Conservation (phyloP, 2,888 invertebrate genomes). For the Nycteola revayana region DNA sequence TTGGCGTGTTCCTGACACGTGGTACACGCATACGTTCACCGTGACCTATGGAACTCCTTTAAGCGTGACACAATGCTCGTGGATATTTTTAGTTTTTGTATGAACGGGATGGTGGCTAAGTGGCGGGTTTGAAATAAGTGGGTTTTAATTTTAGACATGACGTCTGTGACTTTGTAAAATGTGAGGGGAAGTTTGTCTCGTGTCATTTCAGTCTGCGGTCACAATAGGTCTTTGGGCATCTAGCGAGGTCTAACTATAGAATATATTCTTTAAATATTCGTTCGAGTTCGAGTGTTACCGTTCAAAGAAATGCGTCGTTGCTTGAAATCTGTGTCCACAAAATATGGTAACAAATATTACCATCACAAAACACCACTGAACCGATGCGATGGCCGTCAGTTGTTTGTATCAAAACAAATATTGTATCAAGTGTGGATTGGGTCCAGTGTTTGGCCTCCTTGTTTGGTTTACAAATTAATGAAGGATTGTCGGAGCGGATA, state of each 20-base stretch:
- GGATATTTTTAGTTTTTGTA: slow-evolving; percentile 80
- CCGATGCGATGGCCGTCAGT: slow-evolving; percentile 74
- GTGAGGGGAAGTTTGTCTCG: slow-evolving; percentile 75
- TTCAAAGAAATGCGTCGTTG: slow-evolving; percentile 37
- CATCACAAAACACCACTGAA: slow-evolving; percentile 69
- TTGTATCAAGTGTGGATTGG: slow-evolving; percentile 70
- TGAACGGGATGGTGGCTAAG: slow-evolving; percentile 77
- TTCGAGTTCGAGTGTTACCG: slow-evolving; percentile 12
- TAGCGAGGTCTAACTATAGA: not conserved
- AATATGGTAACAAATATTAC: slow-evolving; percentile 59
- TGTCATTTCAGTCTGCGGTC: slow-evolving; percentile 56
- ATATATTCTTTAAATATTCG: not conserved
- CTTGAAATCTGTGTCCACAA: slow-evolving; percentile 61
- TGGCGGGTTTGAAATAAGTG: slow-evolving; percentile 79
- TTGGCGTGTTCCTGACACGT: slow-evolving; percentile 81
- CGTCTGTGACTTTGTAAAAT: slow-evolving; percentile 63
- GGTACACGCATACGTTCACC: slow-evolving; percentile 68
- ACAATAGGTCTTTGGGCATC: slow-evolving; percentile 45
- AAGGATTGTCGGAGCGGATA: slow-evolving; percentile 63
- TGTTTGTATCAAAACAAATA: slow-evolving; percentile 77
- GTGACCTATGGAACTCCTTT: slow-evolving; percentile 81
- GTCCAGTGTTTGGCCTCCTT: slow-evolving; percentile 71
- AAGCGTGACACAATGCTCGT: slow-evolving; percentile 74
- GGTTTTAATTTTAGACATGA: slow-evolving; percentile 79
- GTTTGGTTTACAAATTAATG: slow-evolving; percentile 74